phyloP scores from a whole-genome alignment of 2,113 vertebrate species.

The Clarias gariepinus region DNA sequence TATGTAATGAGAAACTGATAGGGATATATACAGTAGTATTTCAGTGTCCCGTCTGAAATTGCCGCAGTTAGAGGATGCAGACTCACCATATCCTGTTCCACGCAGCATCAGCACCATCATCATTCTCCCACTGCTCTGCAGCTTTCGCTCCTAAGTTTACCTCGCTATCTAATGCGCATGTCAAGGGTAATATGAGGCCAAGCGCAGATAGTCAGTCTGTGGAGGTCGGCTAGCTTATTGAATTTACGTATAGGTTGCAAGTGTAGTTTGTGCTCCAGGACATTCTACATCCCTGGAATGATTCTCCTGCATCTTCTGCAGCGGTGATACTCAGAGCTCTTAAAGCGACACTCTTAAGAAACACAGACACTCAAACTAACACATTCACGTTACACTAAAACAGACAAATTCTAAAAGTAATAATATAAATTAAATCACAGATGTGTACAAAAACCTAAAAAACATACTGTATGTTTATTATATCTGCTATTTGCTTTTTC shows the following conservation, averaged over 20 bases:
- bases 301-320: not conserved
- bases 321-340: not conserved
- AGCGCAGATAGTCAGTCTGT: constrained; percentile 5
- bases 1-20: not conserved
- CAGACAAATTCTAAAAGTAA: too few species aligned
- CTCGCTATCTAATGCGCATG: constrained; percentile 6
- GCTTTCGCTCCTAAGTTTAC: too few species aligned
- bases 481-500: not conserved
- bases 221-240: not conserved
- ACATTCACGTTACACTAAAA: not conserved
- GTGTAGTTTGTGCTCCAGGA: not conserved
- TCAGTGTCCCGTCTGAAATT: not conserved
- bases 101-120: constrained; percentile 21
- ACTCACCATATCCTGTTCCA: constrained; percentile 23
- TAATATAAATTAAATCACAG: not conserved
- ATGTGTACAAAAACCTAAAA: not conserved
- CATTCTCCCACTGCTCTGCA: constrained; percentile 1
- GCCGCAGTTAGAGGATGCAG: constrained; percentile 4
- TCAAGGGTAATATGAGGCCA: constrained; percentile 14
- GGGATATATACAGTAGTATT: not conserved
- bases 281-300: not conserved
- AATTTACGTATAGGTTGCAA: not conserved
- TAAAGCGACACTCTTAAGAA: not conserved
- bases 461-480: not conserved
- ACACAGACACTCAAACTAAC: not conserved